Base-by-base conservation (phyloP, 1,140 invertebrate genomes). In the Mercenaria mercenaria region DNA sequence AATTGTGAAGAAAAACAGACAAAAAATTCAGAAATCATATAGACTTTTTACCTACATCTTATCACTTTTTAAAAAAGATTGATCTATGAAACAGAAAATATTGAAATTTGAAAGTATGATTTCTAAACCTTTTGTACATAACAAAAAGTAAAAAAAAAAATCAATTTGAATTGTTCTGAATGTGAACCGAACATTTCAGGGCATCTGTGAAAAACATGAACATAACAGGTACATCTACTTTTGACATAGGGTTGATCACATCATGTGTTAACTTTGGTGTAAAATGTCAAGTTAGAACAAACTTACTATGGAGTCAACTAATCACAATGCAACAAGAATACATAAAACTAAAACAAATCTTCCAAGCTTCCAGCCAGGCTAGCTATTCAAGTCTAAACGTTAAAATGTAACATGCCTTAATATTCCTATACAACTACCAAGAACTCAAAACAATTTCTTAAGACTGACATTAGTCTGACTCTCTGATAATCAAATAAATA, bases 221-320 rank as follows among this genome's bases (percentile, higher is more conserved):
- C 77, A 82, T 59, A 67, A 82, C 56, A 82, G 39, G 72, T 64
- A 56, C 61, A 82, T 82, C 80, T 82, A 82, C 80, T 82, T 82
- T 82, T 82, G 80, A 82, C 56, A 61, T 39, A 67, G 67, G 80
- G 56, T 61, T 64, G 56, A 82, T 41, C 34, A 67, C 80, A 82
- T 64, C 59, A 82, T 43, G 80, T 37, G 34, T 82, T 59, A 67
- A 64, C 80, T 67, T 82, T 82, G 80, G 56, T 43, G 72, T 76
- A 76, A 43, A 72, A 43, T 43, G 39, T 72, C 67, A 72, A 72
- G 67, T 72, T 26, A 69, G 32, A 69, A 69, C 64, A 20, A 32
- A 11, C n/a, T n/a, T 69, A 32, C 20, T 23, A 64, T 64, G 29
- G 59, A 64, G 59, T 64, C 26, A 29, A 3, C 15, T 23, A 20